A percentile compares a stretch with the other conserved stretches of the same genome.
These are phyloP conservation scores for Pipistrellus nathusii DNA, from an alignment of 2,797 vertebrate genomes.

Conservation along the genomic window DNA sequence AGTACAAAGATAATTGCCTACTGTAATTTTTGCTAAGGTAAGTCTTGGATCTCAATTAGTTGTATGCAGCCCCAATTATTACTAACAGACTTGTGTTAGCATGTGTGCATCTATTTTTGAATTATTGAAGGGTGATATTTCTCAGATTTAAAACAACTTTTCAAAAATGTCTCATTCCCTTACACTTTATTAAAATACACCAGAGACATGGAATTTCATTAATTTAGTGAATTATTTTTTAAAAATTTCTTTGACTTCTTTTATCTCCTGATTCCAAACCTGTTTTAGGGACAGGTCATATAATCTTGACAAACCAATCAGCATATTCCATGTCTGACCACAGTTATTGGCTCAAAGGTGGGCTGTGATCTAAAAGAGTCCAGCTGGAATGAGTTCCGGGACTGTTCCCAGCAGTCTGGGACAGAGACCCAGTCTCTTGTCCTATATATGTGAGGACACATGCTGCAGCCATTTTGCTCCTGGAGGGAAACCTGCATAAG, in stretches of 20 bases:
- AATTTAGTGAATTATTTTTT: background rate
- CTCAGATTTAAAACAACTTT: conserved; percentile 27
- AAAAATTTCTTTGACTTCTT: background rate
- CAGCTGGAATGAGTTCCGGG: background rate
- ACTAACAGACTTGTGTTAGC: background rate
- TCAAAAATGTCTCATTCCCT: background rate
- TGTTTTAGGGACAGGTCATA: background rate
- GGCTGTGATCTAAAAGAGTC: background rate
- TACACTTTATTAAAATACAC: conserved; percentile 21
- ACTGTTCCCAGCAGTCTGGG: background rate
- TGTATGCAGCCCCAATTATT: background rate
- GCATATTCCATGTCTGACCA: background rate
- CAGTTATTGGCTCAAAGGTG: background rate
- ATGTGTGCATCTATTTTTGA: background rate
- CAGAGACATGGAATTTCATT: background rate
- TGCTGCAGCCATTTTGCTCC: background rate
- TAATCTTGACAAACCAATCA: background rate
- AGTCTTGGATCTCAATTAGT: background rate
- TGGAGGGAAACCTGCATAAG: background rate
- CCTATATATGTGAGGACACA: background rate
- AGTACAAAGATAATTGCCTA: background rate
- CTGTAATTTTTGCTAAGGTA: background rate
- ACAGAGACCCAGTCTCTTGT: background rate
- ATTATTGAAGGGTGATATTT: background rate
- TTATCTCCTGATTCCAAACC: background rate